Percentiles rank a stretch among this genome's conserved stretches.
These are phyloP conservation scores for Meandrina meandrites DNA, from an alignment of 92 coral and sea anemone genomes.

Conservation along the genomic window DNA sequence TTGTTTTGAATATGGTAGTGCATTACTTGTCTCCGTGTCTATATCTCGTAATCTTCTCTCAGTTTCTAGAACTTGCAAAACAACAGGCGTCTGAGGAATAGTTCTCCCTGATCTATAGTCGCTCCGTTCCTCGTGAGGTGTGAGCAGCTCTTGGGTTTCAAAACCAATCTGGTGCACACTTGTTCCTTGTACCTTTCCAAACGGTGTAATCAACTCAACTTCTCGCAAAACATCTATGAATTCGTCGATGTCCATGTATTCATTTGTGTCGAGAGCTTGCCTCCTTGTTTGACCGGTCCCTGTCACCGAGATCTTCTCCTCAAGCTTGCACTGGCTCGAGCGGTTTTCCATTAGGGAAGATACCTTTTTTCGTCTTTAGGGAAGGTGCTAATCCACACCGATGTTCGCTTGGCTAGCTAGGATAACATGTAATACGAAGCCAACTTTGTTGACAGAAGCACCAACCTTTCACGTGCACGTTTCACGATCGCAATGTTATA, in stretches of 20 bases:
- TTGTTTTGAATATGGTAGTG: neutral
- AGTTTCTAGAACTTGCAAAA: conserved; percentile 8
- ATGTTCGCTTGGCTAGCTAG: neutral
- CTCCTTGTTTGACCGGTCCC: neutral
- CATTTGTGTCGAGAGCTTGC: neutral
- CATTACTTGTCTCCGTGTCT: neutral
- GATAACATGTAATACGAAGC: neutral
- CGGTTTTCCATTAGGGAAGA: neutral
- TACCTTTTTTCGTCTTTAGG: too few species aligned
- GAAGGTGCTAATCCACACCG: too few species aligned
- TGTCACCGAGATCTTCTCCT: neutral
- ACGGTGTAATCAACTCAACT: conserved; percentile 32
- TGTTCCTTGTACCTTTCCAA: conserved; percentile 17
- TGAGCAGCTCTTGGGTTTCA: neutral
- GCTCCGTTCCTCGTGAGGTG: neutral
- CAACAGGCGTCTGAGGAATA: neutral
- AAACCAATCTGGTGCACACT: neutral
- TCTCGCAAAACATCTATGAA: conserved; percentile 33
- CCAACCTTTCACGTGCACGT: too few species aligned
- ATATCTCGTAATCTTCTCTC: conserved; percentile 20
- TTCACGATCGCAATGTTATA: too few species aligned
- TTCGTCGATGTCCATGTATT: conserved; percentile 50
- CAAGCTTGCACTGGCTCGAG: neutral
- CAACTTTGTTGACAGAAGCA: too few species aligned
- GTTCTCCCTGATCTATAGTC: neutral